phyloP scores from a whole-genome alignment of 2,888 invertebrate genomes.

The Achlya flavicornis region DNA sequence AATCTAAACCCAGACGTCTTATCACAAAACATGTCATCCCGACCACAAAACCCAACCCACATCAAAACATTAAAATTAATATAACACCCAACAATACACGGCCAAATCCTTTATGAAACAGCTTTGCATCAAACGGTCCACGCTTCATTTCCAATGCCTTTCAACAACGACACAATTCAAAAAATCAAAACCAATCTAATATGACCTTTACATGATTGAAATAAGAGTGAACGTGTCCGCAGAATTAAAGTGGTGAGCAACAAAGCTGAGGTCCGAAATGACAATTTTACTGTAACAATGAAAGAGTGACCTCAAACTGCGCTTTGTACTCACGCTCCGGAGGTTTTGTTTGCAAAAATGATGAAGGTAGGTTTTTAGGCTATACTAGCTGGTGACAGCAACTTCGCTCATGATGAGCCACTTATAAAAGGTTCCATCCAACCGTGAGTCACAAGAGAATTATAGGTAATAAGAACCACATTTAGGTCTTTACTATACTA shows the following conservation, averaged over 20 bases:
- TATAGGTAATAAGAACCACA: too few species aligned
- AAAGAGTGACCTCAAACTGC: constrained; percentile 34
- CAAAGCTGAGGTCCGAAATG: constrained; percentile 23
- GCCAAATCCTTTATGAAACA: constrained; percentile 45
- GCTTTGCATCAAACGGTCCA: constrained; percentile 57
- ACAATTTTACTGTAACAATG: constrained; percentile 24
- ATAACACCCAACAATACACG: constrained; percentile 51
- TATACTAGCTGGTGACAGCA: background rate
- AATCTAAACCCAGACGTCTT: background rate
- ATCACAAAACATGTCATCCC: constrained; percentile 9
- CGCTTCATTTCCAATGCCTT: constrained; percentile 62
- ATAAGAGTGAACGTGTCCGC: constrained; percentile 15
- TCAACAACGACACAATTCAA: constrained; percentile 25
- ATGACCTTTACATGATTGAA: constrained; percentile 21
- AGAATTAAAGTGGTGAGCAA: constrained; percentile 15
- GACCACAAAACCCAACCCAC: constrained; percentile 40
- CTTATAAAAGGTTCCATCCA: background rate
- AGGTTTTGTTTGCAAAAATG: constrained; percentile 50
- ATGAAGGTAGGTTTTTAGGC: constrained; percentile 31
- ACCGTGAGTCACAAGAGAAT: too few species aligned
- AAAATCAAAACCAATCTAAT: constrained; percentile 12
- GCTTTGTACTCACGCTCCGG: constrained; percentile 36
- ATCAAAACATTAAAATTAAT: constrained; percentile 59
- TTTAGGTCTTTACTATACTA: too few species aligned
- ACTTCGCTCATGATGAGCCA: background rate